A percentile compares a stretch with the other conserved stretches of the same genome.
Evolutionary conservation across 1,140 invertebrate species (phyloP).

Genomic region (Leguminivora glycinivorella): DNA sequence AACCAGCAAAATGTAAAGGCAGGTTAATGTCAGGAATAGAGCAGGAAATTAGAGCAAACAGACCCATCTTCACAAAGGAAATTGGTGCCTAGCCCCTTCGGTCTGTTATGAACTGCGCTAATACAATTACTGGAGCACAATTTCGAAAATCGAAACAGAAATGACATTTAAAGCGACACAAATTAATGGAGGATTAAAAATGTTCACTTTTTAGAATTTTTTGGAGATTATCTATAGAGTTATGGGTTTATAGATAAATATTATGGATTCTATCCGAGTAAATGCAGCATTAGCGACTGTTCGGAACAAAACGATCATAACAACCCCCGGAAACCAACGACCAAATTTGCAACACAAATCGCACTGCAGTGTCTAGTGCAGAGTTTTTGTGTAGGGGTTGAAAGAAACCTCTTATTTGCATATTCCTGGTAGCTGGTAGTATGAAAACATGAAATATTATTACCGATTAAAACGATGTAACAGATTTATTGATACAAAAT

Average conservation of each 20-base stretch:
- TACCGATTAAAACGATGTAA: conserved; percentile 66
- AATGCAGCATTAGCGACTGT: conserved; percentile 5
- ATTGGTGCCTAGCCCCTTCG: conserved; percentile 35
- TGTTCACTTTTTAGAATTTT: too few species aligned
- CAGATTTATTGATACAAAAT: conserved; percentile 69
- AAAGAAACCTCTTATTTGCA: conserved; percentile 74
- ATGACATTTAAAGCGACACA: not conserved
- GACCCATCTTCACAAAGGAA: conserved; percentile 55
- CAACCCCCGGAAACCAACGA: conserved; percentile 29
- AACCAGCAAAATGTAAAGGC: conserved; percentile 30
- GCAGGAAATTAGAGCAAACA: conserved; percentile 51
- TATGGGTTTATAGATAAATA: not conserved
- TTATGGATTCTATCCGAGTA: not conserved
- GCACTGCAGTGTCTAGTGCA: conserved; percentile 76
- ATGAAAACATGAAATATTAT: conserved; percentile 37
- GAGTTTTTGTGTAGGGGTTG: conserved; percentile 72
- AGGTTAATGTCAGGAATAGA: conserved; percentile 44
- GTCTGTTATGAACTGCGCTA: conserved; percentile 14
- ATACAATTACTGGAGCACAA: conserved; percentile 22
- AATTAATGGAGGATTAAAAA: not conserved
- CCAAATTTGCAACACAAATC: conserved; percentile 76
- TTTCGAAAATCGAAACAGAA: conserved; percentile 13
- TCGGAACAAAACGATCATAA: conserved; percentile 8
- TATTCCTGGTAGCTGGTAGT: too few species aligned
- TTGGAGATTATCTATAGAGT: too few species aligned